These are phyloP conservation scores for Tokudaia tokunoshimensis DNA, from an alignment of 2,797 vertebrate species.

Conservation along the genomic window DNA sequence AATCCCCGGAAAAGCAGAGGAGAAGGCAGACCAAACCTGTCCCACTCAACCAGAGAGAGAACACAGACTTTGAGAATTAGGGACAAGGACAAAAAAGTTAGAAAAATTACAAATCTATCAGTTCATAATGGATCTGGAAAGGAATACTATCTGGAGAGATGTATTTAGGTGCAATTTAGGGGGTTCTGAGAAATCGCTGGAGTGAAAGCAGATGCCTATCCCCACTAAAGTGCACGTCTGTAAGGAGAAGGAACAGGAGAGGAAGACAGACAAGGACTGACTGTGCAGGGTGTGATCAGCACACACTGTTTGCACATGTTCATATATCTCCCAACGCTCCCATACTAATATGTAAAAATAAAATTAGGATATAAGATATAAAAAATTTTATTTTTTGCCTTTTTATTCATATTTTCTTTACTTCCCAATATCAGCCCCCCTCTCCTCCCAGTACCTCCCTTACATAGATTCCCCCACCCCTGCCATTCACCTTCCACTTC, in stretches of 20 bases:
- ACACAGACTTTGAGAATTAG: background rate
- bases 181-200: background rate
- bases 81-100: constrained; percentile 19
- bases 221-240: no score
- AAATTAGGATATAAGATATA: background rate
- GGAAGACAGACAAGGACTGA: rapidly evolving
- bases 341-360: background rate
- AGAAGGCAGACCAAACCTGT: constrained; percentile 63
- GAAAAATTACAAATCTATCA: constrained; percentile 37
- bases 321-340: background rate
- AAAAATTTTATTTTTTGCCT: background rate
- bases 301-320: no score
- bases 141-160: background rate
- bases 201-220: background rate
- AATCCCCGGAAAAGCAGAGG: background rate
- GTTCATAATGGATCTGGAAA: background rate
- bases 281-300: background rate
- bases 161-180: background rate
- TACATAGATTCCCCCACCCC: background rate
- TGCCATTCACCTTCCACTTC: background rate
- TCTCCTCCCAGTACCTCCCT: background rate
- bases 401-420: background rate
- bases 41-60: background rate
- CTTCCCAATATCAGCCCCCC: background rate
- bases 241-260: rapidly evolving